phyloP scores from a whole-genome alignment of 2,113 vertebrate species.

The Sapajus apella region DNA sequence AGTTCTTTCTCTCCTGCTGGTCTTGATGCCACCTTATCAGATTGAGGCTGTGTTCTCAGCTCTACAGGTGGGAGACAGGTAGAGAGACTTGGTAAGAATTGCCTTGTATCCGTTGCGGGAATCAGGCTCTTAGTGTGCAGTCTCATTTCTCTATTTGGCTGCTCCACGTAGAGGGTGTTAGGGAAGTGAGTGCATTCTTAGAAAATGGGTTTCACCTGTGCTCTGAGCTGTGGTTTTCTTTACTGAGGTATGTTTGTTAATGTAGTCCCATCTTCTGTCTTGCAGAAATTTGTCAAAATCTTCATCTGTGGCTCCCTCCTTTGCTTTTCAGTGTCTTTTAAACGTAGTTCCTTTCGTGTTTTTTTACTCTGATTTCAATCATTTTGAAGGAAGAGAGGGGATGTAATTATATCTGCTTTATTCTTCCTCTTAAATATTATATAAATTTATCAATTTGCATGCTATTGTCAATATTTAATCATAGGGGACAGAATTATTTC shows the following conservation, averaged over 20 bases:
- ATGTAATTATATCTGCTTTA: not conserved
- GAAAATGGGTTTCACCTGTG: rapidly evolving
- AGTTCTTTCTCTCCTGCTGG: not conserved
- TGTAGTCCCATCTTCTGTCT: not conserved
- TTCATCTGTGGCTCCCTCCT: not conserved
- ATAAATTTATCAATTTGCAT: not conserved
- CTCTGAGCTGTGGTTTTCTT: not conserved
- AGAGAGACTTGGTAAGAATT: rapidly evolving
- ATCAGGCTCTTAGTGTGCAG: rapidly evolving
- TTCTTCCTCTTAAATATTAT: not conserved
- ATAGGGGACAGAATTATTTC: not conserved
- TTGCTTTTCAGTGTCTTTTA: not conserved
- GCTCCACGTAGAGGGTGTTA: rapidly evolving
- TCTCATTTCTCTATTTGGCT: not conserved
- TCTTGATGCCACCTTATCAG: no score
- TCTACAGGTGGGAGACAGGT: not conserved
- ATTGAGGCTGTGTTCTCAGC: rapidly evolving
- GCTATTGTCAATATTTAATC: not conserved
- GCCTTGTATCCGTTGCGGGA: not conserved
- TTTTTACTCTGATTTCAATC: not conserved
- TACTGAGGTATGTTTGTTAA: rapidly evolving
- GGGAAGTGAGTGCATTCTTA: rapidly evolving
- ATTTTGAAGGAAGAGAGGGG: not conserved
- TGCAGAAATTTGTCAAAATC: not conserved
- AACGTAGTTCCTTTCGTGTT: not conserved